Percentiles rank a stretch among this genome's conserved stretches.
phyloP scores from a whole-genome alignment of 2,888 invertebrate species.

The Lasioglossum pauxillum region DNA sequence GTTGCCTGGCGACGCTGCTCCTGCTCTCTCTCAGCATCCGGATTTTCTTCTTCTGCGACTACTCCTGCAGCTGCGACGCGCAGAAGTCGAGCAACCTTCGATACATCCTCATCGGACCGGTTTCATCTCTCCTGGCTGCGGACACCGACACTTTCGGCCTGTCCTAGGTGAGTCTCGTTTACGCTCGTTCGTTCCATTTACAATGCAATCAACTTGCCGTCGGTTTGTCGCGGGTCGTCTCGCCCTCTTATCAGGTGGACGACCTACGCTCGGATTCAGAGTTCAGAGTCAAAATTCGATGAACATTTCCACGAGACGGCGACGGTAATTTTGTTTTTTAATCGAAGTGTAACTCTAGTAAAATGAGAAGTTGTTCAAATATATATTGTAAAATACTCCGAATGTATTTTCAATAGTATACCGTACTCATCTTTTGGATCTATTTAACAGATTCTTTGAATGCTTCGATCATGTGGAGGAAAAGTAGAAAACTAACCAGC shows the following conservation, averaged over 20 bases:
- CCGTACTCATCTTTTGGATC: not conserved
- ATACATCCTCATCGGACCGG: slow-evolving; percentile 49
- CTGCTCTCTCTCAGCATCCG: slow-evolving; percentile 61
- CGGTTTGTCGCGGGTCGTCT: too few relatives aligned
- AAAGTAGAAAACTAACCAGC: slow-evolving; percentile 18
- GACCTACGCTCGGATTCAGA: not conserved
- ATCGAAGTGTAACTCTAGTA: not conserved
- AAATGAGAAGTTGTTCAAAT: not conserved
- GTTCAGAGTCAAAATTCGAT: slow-evolving; percentile 14
- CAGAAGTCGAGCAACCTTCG: slow-evolving; percentile 59
- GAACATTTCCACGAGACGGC: not conserved
- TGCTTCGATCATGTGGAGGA: slow-evolving; percentile 37
- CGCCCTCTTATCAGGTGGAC: not conserved
- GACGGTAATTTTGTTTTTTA: not conserved
- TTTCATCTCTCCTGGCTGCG: slow-evolving; percentile 32
- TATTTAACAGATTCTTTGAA: not conserved
- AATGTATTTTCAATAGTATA: not conserved
- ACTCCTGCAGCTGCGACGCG: slow-evolving; percentile 54
- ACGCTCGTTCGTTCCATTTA: not conserved
- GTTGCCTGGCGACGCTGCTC: slow-evolving; percentile 77
- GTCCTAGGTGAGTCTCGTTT: slow-evolving; percentile 16
- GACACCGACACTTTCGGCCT: not conserved
- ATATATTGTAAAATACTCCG: not conserved
- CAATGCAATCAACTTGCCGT: not conserved
- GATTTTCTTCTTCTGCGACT: slow-evolving; percentile 55